Percentiles rank a stretch among this genome's conserved stretches.
These are phyloP conservation scores for Mola mola DNA, from an alignment of 2,113 vertebrate genomes.

Conservation along the genomic window DNA sequence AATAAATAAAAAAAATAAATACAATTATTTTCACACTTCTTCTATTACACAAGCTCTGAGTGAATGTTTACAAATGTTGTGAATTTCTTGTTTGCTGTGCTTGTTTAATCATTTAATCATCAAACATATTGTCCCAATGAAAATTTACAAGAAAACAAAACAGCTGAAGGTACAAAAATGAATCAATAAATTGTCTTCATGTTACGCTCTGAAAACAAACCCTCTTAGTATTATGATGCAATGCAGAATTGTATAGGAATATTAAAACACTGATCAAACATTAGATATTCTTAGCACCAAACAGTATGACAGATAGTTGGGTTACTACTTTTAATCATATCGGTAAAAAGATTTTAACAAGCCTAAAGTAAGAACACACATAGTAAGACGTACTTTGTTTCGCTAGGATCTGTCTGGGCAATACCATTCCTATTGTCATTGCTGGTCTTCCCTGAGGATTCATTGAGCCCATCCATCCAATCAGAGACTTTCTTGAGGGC, in stretches of 20 bases:
- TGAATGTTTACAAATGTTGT: too few species aligned
- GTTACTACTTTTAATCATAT: not conserved
- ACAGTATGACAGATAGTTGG: not conserved
- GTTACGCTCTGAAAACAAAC: too few species aligned
- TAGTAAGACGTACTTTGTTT: constrained; percentile 41
- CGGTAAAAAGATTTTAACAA: not conserved
- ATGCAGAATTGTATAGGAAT: not conserved
- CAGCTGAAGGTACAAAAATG: not conserved
- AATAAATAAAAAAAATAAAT: too few species aligned
- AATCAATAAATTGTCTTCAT: constrained; percentile 7
- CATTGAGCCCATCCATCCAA: constrained; percentile 86
- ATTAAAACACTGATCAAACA: not conserved
- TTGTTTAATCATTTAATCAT: too few species aligned
- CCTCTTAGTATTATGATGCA: too few species aligned
- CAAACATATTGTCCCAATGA: too few species aligned
- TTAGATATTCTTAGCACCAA: not conserved
- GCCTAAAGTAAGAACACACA: not conserved
- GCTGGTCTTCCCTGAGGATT: constrained; percentile 81
- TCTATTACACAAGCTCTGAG: too few species aligned
- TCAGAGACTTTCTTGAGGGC: constrained; percentile 95
- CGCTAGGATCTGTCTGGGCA: constrained; percentile 79
- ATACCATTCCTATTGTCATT: constrained; percentile 77
- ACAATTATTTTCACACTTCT: too few species aligned
- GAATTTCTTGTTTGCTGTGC: too few species aligned
- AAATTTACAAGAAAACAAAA: too few species aligned